Conservation (phyloP, 2,888 invertebrate species). For the Linnaemya tessellans region DNA sequence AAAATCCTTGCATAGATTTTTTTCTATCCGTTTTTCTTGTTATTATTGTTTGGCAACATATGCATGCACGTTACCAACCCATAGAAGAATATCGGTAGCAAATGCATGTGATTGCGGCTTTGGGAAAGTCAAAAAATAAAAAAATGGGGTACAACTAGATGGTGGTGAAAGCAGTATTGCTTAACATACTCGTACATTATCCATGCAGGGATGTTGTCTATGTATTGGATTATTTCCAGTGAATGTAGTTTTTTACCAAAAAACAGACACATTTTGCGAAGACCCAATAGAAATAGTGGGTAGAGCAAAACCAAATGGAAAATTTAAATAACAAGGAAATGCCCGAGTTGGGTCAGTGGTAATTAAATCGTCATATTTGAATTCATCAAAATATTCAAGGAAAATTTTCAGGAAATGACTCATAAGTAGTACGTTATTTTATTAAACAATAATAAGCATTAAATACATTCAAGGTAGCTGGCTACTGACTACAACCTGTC, state of each 20-base stretch:
- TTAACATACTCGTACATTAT: constrained; percentile 43
- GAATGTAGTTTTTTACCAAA: constrained; percentile 7
- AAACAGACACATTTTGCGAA: not conserved
- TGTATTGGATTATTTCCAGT: constrained; percentile 10
- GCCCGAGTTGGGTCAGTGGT: not conserved
- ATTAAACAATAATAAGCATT: too few species aligned
- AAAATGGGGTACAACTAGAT: not conserved
- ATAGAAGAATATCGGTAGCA: constrained; percentile 16
- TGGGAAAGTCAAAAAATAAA: constrained; percentile 33
- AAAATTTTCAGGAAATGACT: too few species aligned
- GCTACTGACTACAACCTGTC: too few species aligned
- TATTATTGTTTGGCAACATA: constrained; percentile 60
- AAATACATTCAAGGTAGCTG: too few species aligned
- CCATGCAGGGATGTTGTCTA: not conserved
- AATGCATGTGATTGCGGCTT: constrained; percentile 67
- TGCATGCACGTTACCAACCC: constrained; percentile 42
- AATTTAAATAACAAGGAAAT: not conserved
- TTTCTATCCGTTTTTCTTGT: constrained; percentile 18
- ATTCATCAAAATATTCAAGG: too few species aligned
- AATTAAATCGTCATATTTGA: not conserved
- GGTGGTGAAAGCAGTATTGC: constrained; percentile 23
- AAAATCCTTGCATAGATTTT: constrained; percentile 63
- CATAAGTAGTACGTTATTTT: too few species aligned
- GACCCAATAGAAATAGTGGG: not conserved
- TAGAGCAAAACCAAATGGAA: not conserved